phyloP scores from a whole-genome alignment of 2,113 vertebrate species.

The Anguilla rostrata region DNA sequence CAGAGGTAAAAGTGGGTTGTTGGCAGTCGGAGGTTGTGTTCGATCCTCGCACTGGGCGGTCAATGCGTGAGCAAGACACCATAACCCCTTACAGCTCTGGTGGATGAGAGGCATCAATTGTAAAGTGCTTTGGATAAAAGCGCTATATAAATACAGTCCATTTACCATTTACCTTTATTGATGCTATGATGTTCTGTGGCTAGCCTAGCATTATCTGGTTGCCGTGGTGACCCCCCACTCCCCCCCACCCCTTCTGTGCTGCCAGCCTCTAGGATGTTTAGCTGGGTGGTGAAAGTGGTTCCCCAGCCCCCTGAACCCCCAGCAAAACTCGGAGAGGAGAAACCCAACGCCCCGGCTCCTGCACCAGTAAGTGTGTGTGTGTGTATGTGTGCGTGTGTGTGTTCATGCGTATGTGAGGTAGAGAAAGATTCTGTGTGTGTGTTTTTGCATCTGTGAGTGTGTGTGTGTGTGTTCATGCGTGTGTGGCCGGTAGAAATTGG shows the following conservation, averaged over 20 bases:
- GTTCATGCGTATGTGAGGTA: neutral
- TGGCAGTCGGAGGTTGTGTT: too few species aligned
- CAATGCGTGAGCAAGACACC: too few species aligned
- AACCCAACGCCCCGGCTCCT: slow-evolving; percentile 10
- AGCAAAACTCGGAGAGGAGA: slow-evolving; percentile 47
- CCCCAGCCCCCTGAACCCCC: slow-evolving; percentile 63
- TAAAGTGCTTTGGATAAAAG: too few species aligned
- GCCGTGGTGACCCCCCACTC: neutral
- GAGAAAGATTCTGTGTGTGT: too few species aligned
- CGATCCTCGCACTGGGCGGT: too few species aligned
- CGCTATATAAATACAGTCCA: too few species aligned
- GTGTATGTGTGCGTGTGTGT: slow-evolving; percentile 16
- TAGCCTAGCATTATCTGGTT: neutral
- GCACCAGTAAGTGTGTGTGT: slow-evolving; percentile 39
- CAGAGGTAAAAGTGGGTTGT: too few species aligned
- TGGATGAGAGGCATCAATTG: too few species aligned
- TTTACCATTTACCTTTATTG: too few species aligned
- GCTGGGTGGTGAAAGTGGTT: slow-evolving; percentile 72
- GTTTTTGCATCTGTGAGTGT: too few species aligned
- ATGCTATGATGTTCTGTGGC: neutral
- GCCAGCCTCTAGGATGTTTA: slow-evolving; percentile 62
- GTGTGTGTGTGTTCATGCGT: slow-evolving; percentile 12
- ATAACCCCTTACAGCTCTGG: too few species aligned
- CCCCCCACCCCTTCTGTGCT: neutral
- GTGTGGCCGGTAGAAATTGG: neutral